Percentiles rank a stretch among this genome's conserved stretches.
These are phyloP conservation scores for Panurus biarmicus DNA, from an alignment of 2,113 vertebrate species.

Conservation along the genomic window DNA sequence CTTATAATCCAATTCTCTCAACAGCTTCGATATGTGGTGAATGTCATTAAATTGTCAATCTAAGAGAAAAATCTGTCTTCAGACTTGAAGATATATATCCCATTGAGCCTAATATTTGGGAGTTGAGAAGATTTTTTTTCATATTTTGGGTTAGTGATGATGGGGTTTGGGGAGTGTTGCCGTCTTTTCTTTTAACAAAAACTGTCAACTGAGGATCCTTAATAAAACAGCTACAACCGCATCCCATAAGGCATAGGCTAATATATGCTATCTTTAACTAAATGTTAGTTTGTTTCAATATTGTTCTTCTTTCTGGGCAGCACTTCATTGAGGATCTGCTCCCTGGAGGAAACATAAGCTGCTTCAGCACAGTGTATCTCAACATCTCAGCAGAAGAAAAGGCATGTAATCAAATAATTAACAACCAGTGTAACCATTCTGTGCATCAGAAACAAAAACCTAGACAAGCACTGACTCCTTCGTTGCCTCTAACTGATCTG, in stretches of 20 bases:
- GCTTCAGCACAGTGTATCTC: not conserved
- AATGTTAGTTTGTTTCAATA: not conserved
- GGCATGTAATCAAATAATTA: not conserved
- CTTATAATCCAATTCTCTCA: conserved; percentile 33
- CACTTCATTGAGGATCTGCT: not conserved
- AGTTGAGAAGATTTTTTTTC: not conserved
- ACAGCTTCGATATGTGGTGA: not conserved
- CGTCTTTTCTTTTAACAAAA: not conserved
- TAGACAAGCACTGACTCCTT: not conserved
- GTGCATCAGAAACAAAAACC: not conserved
- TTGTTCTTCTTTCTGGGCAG: not conserved
- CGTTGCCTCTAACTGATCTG: not conserved
- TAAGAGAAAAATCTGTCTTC: not conserved
- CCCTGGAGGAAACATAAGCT: not conserved
- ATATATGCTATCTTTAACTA: not conserved
- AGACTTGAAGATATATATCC: not conserved
- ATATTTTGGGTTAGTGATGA: not conserved
- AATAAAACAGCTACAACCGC: not conserved
- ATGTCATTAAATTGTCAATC: not conserved
- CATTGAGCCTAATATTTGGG: not conserved
- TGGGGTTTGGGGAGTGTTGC: not conserved
- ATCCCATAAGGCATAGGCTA: rapidly evolving
- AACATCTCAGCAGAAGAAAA: not conserved
- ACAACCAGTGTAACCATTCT: not conserved
- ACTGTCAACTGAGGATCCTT: not conserved